Percentiles rank a stretch among this genome's conserved stretches.
These are phyloP conservation scores for Drosophila prosaltans DNA, from an alignment of 1,140 invertebrate genomes.

Conservation along the genomic window DNA sequence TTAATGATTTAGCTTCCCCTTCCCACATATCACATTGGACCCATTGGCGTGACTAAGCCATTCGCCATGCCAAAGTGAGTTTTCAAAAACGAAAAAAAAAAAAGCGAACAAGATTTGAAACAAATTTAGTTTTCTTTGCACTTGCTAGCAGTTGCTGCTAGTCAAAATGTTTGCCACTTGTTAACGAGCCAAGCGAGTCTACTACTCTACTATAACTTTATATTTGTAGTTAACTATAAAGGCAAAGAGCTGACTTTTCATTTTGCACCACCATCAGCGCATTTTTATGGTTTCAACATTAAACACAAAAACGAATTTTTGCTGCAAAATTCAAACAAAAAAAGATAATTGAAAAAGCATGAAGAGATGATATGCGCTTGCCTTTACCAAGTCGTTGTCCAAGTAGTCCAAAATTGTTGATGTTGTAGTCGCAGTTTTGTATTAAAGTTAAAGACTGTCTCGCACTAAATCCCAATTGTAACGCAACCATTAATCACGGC, in stretches of 20 bases:
- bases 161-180: conserved; percentile 38
- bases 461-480: conserved; percentile 79
- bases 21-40: conserved; percentile 28
- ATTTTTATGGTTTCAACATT: conserved; percentile 60
- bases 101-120: conserved; percentile 48
- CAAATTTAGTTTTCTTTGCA: conserved; percentile 65
- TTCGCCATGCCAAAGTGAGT: conserved; percentile 76
- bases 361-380: conserved; percentile 38
- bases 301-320: conserved; percentile 5
- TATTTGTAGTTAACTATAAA: conserved; percentile 26
- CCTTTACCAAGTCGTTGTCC: not conserved
- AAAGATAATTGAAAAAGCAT: conserved; percentile 73
- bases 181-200: conserved; percentile 63
- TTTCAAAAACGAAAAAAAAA: conserved; percentile 47
- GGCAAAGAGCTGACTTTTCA: conserved; percentile 19
- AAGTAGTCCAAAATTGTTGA: not conserved
- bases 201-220: conserved; percentile 35
- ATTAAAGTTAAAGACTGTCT: conserved; percentile 52
- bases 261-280: conserved; percentile 39
- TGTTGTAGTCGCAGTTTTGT: conserved; percentile 23
- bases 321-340: not conserved
- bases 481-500: conserved; percentile 72
- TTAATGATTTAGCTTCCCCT: conserved; percentile 28
- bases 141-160: not conserved
- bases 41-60: conserved; percentile 76